Evolutionary conservation across 2,888 invertebrate genomes (phyloP).

Genomic region (Brenthis hecate): DNA sequence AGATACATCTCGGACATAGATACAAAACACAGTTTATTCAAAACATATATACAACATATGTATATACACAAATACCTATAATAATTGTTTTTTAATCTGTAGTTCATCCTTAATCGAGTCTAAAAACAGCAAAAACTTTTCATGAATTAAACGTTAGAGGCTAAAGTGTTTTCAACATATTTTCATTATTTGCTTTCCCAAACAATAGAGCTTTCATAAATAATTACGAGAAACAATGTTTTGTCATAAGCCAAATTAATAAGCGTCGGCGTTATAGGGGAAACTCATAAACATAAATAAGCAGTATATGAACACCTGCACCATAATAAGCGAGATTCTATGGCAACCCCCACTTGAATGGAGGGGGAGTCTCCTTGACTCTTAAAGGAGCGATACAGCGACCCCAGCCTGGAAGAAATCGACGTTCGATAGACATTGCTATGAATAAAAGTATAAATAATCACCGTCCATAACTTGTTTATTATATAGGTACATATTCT

Average conservation of each 20-base stretch:
- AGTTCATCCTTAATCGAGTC: too few species aligned
- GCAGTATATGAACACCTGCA: slow-evolving; percentile 32
- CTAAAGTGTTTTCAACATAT: slow-evolving; percentile 5
- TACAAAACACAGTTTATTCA: too few species aligned
- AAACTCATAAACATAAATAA: slow-evolving; percentile 21
- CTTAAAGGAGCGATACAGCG: slow-evolving; percentile 23
- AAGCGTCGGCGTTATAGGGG: slow-evolving; percentile 25
- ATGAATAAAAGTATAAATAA: not conserved
- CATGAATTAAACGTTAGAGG: too few species aligned
- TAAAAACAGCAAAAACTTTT: too few species aligned
- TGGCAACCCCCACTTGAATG: slow-evolving; percentile 23
- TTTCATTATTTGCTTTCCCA: slow-evolving; percentile 7
- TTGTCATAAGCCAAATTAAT: slow-evolving; percentile 39
- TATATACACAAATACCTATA: too few species aligned
- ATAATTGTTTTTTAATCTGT: too few species aligned
- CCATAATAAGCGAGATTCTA: slow-evolving; percentile 22
- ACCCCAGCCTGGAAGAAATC: slow-evolving; percentile 21
- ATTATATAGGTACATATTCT: not conserved
- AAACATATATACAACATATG: too few species aligned
- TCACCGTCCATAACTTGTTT: not conserved
- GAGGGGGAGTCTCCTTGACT: slow-evolving; percentile 22
- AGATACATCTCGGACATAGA: too few species aligned
- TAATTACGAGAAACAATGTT: slow-evolving; percentile 35
- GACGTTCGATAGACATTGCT: slow-evolving; percentile 4
- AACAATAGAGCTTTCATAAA: slow-evolving; percentile 30